Conservation (phyloP, 2,797 vertebrate species). For the Paguma larvata region DNA sequence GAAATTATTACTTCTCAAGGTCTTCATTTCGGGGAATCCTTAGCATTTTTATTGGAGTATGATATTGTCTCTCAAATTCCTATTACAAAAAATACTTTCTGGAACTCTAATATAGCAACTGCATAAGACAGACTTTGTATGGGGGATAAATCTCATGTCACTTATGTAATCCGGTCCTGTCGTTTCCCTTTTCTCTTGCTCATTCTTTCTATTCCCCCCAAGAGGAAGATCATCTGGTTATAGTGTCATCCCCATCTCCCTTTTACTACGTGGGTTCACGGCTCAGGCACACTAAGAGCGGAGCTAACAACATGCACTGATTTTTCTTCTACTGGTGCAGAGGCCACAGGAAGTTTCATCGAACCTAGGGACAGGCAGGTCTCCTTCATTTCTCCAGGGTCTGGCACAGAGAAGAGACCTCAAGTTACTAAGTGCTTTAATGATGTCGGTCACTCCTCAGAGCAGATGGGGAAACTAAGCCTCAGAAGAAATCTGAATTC, state of each 20-base stretch:
- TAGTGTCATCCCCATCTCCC: neutral
- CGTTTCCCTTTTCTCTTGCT: neutral
- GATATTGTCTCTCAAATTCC: slow-evolving; percentile 14
- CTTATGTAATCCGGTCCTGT: neutral
- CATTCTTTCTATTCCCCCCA: neutral
- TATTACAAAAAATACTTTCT: slow-evolving; percentile 21
- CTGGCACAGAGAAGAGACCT: neutral
- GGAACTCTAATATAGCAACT: slow-evolving; percentile 9
- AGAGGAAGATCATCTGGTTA: neutral
- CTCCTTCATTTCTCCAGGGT: neutral
- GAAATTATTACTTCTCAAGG: neutral
- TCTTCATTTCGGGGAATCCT: neutral
- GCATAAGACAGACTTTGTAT: neutral
- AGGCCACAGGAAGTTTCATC: neutral
- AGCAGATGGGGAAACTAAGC: slow-evolving; percentile 15
- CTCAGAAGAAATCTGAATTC: slow-evolving; percentile 3
- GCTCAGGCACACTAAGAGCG: neutral
- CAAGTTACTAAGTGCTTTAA: neutral
- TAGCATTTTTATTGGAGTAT: neutral
- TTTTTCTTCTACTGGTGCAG: neutral
- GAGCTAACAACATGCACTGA: neutral
- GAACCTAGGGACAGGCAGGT: neutral
- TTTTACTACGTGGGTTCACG: neutral
- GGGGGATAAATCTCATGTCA: neutral
- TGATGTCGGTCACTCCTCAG: neutral